Evolutionary conservation across 2,797 vertebrate species (phyloP).

Genomic region (Myioborus melanocephalus): DNA sequence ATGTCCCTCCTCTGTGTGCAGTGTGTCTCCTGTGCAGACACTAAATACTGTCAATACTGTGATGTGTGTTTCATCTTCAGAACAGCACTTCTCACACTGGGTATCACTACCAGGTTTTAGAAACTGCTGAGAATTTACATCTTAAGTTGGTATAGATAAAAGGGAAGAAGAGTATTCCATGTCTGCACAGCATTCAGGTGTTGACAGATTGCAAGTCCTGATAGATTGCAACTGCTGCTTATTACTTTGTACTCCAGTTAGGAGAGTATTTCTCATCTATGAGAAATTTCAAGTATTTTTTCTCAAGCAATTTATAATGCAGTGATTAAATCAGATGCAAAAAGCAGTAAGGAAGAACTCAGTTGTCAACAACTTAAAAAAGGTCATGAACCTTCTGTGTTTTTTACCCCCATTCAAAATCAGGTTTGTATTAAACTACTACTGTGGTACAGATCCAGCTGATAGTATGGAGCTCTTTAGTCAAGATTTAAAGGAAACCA

Average conservation of each 20-base stretch:
- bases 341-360: not conserved
- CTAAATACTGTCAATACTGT: not conserved
- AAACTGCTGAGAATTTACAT: not conserved
- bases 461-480: not conserved
- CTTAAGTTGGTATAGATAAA: not conserved
- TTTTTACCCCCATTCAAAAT: not conserved
- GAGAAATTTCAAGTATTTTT: not conserved
- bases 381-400: not conserved
- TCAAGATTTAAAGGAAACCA: not conserved
- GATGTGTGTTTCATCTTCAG: not conserved
- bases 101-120: not conserved
- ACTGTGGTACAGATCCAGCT: not conserved
- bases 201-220: not conserved
- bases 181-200: not conserved
- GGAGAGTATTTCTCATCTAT: not conserved
- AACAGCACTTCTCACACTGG: not conserved
- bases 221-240: not conserved
- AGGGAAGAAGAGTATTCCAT: not conserved
- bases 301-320: not conserved
- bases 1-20: not conserved
- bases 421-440: not conserved
- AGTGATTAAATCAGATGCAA: not conserved
- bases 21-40: not conserved
- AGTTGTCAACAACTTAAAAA: not conserved
- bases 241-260: not conserved